Conservation (phyloP, 2,888 invertebrate species). For the Amiota minor region DNA sequence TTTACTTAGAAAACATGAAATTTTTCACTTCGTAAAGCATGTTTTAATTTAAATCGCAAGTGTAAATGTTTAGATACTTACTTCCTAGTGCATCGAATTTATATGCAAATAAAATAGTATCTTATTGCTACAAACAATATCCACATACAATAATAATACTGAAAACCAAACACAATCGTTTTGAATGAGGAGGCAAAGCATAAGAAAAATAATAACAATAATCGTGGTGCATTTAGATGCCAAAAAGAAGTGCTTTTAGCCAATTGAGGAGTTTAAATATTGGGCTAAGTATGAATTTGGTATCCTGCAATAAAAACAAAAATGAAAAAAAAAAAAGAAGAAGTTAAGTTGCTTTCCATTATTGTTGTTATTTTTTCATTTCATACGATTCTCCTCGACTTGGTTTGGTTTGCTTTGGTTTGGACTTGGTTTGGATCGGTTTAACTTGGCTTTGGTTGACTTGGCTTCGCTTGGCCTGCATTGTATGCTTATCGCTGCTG, state of each 20-base stretch:
- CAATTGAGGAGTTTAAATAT: slow-evolving; percentile 68
- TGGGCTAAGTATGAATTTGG: slow-evolving; percentile 66
- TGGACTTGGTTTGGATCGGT: slow-evolving; percentile 34
- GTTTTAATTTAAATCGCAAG: background rate
- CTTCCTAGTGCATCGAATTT: slow-evolving; percentile 31
- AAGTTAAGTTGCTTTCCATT: slow-evolving; percentile 51
- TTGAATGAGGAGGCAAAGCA: slow-evolving; percentile 16
- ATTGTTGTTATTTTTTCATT: slow-evolving; percentile 41
- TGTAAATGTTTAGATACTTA: slow-evolving; percentile 1
- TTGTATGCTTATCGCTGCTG: slow-evolving; percentile 51
- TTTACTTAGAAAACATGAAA: background rate
- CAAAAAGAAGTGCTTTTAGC: slow-evolving; percentile 59
- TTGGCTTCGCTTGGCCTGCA: slow-evolving; percentile 34
- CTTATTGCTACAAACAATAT: slow-evolving; percentile 13
- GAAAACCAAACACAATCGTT: background rate
- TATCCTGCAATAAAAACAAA: slow-evolving; percentile 43
- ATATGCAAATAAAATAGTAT: slow-evolving; percentile 52
- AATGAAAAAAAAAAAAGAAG: slow-evolving; percentile 34
- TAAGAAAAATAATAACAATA: slow-evolving; percentile 63
- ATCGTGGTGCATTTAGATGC: slow-evolving; percentile 68
- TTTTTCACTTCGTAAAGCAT: background rate
- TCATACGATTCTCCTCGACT: slow-evolving; percentile 19
- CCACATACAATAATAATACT: slow-evolving; percentile 25
- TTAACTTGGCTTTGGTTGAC: slow-evolving; percentile 13
- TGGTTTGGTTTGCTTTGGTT: slow-evolving; percentile 32